Percentiles rank a stretch among this genome's conserved stretches.
Conservation (phyloP, 92 coral and sea anemone species). For the Bergia puertoricense region DNA sequence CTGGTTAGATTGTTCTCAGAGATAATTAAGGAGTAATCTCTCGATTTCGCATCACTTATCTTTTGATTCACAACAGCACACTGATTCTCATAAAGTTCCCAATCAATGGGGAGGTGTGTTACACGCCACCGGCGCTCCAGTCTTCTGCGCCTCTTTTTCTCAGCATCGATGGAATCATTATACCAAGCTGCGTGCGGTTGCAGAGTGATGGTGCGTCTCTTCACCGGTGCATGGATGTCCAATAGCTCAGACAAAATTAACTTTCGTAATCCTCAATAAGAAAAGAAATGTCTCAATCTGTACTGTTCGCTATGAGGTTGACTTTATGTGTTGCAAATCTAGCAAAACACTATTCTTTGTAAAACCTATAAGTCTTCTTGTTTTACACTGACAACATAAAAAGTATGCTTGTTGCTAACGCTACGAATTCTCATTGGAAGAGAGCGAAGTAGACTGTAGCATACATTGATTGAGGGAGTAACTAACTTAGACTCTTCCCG, state of each 20-base stretch:
- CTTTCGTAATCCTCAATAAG: neutral
- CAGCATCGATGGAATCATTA: neutral
- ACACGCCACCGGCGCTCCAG: conserved; percentile 1
- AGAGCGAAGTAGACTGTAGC: too few relatives aligned
- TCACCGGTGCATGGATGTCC: neutral
- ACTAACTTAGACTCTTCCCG: too few relatives aligned
- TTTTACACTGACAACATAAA: too few relatives aligned
- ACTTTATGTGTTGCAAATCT: neutral
- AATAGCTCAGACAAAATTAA: neutral
- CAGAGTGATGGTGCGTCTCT: neutral
- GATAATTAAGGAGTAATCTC: too few relatives aligned
- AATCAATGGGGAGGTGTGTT: neutral
- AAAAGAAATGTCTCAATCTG: neutral
- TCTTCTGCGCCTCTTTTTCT: conserved; percentile 2
- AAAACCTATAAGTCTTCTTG: too few relatives aligned
- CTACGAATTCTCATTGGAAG: too few relatives aligned
- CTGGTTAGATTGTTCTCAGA: neutral
- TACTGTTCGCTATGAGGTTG: neutral
- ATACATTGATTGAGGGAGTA: too few relatives aligned
- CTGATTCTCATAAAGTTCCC: neutral
- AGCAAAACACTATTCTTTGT: too few relatives aligned
- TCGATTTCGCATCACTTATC: too few relatives aligned
- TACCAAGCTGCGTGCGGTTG: neutral
- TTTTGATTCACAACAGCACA: too few relatives aligned
- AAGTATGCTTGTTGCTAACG: too few relatives aligned